A percentile compares a stretch with the other conserved stretches of the same genome.
These are phyloP conservation scores for Symphodus melops DNA, from an alignment of 2,113 vertebrate species.

Conservation along the genomic window DNA sequence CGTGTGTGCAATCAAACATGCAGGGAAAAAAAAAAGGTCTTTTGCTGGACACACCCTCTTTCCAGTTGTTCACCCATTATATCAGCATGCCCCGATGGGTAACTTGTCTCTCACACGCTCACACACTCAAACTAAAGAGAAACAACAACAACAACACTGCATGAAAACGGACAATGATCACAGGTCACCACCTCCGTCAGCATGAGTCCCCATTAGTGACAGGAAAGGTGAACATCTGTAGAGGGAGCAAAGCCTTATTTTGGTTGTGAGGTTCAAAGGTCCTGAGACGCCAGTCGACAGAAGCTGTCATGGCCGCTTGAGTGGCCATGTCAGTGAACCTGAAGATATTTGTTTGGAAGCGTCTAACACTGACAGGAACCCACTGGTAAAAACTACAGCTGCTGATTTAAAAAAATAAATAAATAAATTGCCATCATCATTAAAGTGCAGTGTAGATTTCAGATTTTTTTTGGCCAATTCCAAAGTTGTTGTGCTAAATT, in stretches of 20 bases:
- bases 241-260: slow-evolving; percentile 64
- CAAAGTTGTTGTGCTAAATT: not conserved
- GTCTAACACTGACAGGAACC: slow-evolving; percentile 35
- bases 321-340: slow-evolving; percentile 57
- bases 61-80: not conserved
- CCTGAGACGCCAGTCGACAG: slow-evolving; percentile 55
- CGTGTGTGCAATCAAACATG: not conserved
- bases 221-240: slow-evolving; percentile 46
- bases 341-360: slow-evolving; percentile 58
- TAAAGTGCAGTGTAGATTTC: not conserved
- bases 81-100: slow-evolving; percentile 12
- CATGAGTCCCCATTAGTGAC: slow-evolving; percentile 53
- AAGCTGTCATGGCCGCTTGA: slow-evolving; percentile 50
- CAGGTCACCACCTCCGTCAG: slow-evolving; percentile 70
- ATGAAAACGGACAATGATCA: slow-evolving; percentile 29
- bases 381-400: not conserved
- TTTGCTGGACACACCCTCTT: slow-evolving; percentile 14
- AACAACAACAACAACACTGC: slow-evolving; percentile 28
- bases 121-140: not conserved
- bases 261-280: slow-evolving; percentile 70
- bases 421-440: not conserved
- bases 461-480: not conserved
- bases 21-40: slow-evolving; percentile 11
- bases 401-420: slow-evolving; percentile 1
- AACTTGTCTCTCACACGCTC: slow-evolving; percentile 3